Base-by-base conservation (phyloP, 2,888 invertebrate species). In the Hermodice carunculata region DNA sequence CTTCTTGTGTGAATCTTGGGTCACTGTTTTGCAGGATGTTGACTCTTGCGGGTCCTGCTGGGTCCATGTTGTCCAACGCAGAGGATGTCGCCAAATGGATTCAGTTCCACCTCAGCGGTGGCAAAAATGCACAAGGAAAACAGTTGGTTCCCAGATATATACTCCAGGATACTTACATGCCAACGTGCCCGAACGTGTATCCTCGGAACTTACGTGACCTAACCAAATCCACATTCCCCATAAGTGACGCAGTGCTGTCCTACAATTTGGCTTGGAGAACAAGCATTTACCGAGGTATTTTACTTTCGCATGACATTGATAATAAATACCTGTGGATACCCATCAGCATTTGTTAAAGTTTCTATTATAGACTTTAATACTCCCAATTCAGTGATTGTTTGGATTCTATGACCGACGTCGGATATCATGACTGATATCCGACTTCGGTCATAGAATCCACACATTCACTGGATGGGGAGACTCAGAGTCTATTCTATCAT, bases 51-150 rank as follows among this genome's bases (percentile, higher is more conserved):
- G 78, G 74, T 2, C 78, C 80, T 1, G 77, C 80, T 3, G 80
- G 80, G 8, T 76, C 77, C 14, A 74, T 81, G 17, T 58, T 78
- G 17, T 75, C 80, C 8, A 76, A 73, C 1, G 77, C 76, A 17
- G 51, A 64, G 11, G 80, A 82, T 68, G 79, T 82, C 80, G 59
- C 73, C 1, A 74, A 77, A 51, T 82, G 81, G 81, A 51, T 82
- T 48, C 44, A 66, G 40, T 69, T 81, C 53, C 73, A 75, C 19
- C 59, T 76, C 22, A 60, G 64, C 17, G 44, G 63, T n/a, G 80
- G 78, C 1, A 34, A 52, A 17, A 61, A 64, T 22, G 48, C 59
- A n/a, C 48, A 60, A n/a, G 74, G 72, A 0, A 51, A 46, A 5
- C 26, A 22, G 4, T 42, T 77, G 2, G 48, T 76, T 17, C 24